These are phyloP conservation scores for Falco peregrinus DNA, from an alignment of 2,797 vertebrate genomes.

Conservation along the genomic window DNA sequence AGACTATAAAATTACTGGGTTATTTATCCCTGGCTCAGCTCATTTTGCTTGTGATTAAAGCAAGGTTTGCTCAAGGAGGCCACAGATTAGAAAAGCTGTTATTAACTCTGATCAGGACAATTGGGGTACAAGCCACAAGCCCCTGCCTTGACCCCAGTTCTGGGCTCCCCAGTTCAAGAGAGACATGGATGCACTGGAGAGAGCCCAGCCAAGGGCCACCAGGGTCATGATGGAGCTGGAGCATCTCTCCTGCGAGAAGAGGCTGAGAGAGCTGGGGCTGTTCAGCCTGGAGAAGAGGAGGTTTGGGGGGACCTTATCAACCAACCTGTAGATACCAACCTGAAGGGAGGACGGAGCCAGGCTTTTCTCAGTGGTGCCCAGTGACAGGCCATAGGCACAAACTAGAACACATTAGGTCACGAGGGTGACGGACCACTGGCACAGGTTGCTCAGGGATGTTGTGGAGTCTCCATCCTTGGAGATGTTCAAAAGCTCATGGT, in stretches of 20 bases:
- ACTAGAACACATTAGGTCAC: no score
- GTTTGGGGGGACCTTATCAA: not conserved
- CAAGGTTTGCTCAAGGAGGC: not conserved
- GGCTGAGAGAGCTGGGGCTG: no score
- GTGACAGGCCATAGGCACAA: not conserved
- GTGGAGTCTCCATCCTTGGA: not conserved
- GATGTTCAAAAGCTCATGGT: no score
- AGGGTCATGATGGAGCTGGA: not conserved
- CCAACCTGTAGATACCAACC: not conserved
- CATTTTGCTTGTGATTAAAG: not conserved
- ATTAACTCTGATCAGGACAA: not conserved
- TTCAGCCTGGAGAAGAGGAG: not conserved
- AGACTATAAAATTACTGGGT: not conserved
- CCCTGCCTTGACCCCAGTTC: not conserved
- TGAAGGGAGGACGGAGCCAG: not conserved
- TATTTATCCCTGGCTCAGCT: not conserved
- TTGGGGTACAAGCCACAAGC: not conserved
- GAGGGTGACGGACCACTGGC: no score
- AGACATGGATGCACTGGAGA: not conserved
- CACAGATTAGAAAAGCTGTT: not conserved
- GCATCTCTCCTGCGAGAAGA: not conserved
- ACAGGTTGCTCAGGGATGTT: no score
- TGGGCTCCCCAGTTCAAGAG: not conserved
- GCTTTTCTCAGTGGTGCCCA: no score
- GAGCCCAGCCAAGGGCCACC: fast-evolving